phyloP scores from a whole-genome alignment of 1,140 invertebrate species.

The Apis cerana region DNA sequence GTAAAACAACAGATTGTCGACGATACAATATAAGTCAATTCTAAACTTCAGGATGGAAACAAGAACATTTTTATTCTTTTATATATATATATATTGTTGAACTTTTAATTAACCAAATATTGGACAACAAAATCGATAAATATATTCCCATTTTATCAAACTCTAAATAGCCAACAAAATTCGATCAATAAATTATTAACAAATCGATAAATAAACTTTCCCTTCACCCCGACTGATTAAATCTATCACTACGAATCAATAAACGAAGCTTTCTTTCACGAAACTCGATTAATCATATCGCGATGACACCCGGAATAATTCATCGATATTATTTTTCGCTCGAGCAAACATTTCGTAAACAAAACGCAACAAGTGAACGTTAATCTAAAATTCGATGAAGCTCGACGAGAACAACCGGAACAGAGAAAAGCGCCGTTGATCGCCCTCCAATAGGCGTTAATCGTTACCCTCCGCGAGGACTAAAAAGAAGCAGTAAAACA shows the following conservation, averaged over 20 bases:
- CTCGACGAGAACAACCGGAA: no score
- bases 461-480: neutral
- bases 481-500: neutral
- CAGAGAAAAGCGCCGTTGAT: neutral
- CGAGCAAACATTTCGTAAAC: neutral
- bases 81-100: neutral
- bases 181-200: no score
- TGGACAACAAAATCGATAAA: neutral
- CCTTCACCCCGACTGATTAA: no score
- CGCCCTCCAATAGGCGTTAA: neutral
- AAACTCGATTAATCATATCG: neutral
- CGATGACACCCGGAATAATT: neutral
- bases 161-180: no score
- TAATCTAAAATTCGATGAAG: neutral
- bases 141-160: no score
- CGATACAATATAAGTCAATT: slow-evolving; percentile 25
- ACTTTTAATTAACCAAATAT: neutral
- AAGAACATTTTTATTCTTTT: neutral
- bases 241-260: neutral
- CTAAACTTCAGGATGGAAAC: slow-evolving; percentile 3
- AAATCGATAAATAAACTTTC: no score
- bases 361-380: slow-evolving; percentile 4
- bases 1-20: slow-evolving; percentile 14
- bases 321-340: neutral
- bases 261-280: neutral